These are phyloP conservation scores for Boulengeromyrus knoepffleri DNA, from an alignment of 2,113 vertebrate genomes.

Conservation along the genomic window DNA sequence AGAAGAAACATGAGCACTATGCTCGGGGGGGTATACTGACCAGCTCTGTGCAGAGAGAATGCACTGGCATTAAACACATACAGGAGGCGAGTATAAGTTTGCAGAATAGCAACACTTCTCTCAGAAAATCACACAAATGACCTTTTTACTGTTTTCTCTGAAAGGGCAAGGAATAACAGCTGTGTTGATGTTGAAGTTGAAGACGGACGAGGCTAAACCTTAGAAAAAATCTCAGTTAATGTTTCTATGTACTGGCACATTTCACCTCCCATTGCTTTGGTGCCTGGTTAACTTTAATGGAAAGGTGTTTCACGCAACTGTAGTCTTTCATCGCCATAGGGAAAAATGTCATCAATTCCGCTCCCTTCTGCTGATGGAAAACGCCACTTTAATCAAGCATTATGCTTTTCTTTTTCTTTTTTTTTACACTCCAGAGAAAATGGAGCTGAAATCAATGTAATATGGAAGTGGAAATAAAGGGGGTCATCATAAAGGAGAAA, in stretches of 20 bases:
- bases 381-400: slow-evolving; percentile 16
- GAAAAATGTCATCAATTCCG: neutral
- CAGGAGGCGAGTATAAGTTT: neutral
- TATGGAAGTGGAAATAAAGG: neutral
- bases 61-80: neutral
- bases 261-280: no score
- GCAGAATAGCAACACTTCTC: neutral
- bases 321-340: neutral
- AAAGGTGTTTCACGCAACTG: neutral
- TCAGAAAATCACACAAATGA: neutral
- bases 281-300: neutral
- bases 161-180: neutral
- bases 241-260: neutral
- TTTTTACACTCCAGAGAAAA: slow-evolving; percentile 3
- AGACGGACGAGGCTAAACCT: neutral
- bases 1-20: neutral
- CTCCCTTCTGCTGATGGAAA: slow-evolving; percentile 3
- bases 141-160: neutral
- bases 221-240: neutral
- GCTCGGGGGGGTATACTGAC: neutral
- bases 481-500: neutral
- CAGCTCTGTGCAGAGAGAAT: neutral
- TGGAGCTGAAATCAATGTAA: neutral
- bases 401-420: neutral
- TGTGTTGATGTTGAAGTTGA: neutral